Conservation (phyloP, 2,888 invertebrate genomes). For the Troglohyphantes excavatus region DNA sequence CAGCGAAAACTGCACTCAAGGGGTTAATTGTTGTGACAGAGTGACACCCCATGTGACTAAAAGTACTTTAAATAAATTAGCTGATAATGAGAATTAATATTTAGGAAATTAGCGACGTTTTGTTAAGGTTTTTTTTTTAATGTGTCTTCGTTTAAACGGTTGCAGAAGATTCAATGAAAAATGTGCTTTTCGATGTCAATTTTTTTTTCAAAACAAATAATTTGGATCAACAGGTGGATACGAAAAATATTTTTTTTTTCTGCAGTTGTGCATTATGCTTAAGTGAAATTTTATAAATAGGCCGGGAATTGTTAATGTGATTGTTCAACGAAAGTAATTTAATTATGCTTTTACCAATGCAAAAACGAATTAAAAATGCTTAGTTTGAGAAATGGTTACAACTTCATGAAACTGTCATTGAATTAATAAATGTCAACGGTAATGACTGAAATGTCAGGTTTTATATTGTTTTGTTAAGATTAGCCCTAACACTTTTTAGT, state of each 20-base stretch:
- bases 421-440: no score
- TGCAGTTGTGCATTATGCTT: neutral
- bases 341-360: no score
- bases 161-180: neutral
- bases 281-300: neutral
- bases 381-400: no score
- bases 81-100: conserved; percentile 79
- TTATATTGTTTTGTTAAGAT: no score
- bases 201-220: conserved; percentile 16
- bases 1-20: conserved; percentile 75
- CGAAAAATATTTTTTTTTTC: neutral
- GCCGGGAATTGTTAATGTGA: neutral
- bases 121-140: conserved; percentile 55
- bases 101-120: conserved; percentile 73
- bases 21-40: conserved; percentile 77
- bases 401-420: no score
- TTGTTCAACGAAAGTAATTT: neutral
- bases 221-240: conserved; percentile 35
- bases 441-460: no score
- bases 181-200: conserved; percentile 1
- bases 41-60: conserved; percentile 67
- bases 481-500: no score
- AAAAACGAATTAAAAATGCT: no score
- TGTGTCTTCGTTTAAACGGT: conserved; percentile 11
- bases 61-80: conserved; percentile 78